Evolutionary conservation across 2,888 invertebrate genomes (phyloP), one percentile per base, ranked within the genome.

Genomic region (Drosophila buzzatii): DNA sequence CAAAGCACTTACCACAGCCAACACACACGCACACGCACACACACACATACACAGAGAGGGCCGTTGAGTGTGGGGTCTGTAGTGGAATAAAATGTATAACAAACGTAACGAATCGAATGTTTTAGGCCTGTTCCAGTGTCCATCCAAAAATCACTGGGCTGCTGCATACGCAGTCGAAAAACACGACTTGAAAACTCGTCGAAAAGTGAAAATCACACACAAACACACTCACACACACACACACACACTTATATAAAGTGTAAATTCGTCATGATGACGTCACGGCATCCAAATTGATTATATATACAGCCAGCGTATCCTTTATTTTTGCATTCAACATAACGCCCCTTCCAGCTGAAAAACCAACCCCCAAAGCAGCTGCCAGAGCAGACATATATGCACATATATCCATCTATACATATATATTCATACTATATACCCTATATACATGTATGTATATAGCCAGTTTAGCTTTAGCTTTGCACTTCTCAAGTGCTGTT

Each of bases 201-300:
- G 76, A 73, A 76, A 67, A 80, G 59, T 78, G 73, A 80, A 76
- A 82, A 82, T 77, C 82, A 87, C 81, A 69, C 51, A 69, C 39
- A 51, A 9, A 18, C 10, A 39, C 23, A 20, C 39, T 37, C 75
- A 85, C 79, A 69, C 42, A 37, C 76, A 85, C 79, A 53, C 33
- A 69, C 82, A 86, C 82, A 37, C 39, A 53, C 80, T 81, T 82
- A 47, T 39, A 49, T 76, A 80, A 79, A 90, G 74, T 89, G 83
- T 81, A 67, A 90, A 92, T 92, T 92, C 92, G 92, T 90, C 92
- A 92, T 90, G 91, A 92, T 92, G 92, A 92, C 92, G 92, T 92
- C 91, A 92, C 92, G 92, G 79, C 89, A 69, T 57, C 62, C 78
- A 81, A 92, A 92, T 92, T 91, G 91, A 92, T 92, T 92, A 91